phyloP scores from a whole-genome alignment of 2,797 vertebrate species.

The Antrozous pallidus region DNA sequence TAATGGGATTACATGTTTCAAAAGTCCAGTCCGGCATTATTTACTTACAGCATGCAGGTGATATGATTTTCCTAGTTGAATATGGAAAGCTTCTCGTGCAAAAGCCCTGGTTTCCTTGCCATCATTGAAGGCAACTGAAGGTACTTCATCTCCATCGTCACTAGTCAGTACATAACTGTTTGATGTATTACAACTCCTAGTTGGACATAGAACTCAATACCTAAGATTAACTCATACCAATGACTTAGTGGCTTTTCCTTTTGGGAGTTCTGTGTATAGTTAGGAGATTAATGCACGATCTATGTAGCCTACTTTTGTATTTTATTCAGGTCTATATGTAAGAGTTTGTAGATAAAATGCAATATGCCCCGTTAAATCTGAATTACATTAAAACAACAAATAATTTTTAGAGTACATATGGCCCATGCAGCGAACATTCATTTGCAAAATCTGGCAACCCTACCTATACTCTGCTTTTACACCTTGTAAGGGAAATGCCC shows the following conservation, averaged over 20 bases:
- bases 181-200: neutral
- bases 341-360: neutral
- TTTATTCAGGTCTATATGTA: neutral
- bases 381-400: neutral
- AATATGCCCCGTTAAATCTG: neutral
- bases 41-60: neutral
- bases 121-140: neutral
- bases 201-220: neutral
- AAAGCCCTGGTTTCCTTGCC: neutral
- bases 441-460: neutral
- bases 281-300: neutral
- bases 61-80: neutral
- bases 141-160: neutral
- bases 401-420: neutral
- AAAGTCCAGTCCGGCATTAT: neutral
- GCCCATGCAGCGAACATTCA: neutral
- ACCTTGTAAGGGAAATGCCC: rapidly evolving
- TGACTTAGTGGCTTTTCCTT: neutral
- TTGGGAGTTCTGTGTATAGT: neutral
- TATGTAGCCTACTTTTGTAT: neutral
- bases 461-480: neutral
- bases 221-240: neutral
- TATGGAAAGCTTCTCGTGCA: neutral
- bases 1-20: neutral
- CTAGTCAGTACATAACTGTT: neutral